Base-by-base conservation (phyloP, 1,140 invertebrate species). In the Tetramorium parvispinum region DNA sequence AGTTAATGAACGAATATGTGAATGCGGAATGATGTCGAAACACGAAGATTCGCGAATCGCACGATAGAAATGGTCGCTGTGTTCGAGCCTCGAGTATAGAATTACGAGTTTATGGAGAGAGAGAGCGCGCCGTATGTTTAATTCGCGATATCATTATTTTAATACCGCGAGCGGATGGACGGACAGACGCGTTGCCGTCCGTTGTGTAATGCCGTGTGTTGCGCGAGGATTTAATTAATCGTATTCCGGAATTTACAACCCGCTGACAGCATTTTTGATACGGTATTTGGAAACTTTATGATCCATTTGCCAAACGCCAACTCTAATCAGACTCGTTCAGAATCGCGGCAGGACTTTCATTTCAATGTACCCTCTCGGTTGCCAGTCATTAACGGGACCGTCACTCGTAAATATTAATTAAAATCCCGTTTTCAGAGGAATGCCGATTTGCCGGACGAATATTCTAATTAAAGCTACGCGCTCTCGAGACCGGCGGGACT, bases 401-500 rank as follows among this genome's bases (percentile, higher is more conserved):
- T 59, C 68, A 59, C 79, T 73, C 79, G 79, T 83, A 83, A 83
- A 83, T 83, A 83, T 83, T 83, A 83, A 83, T 83, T 83, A 83
- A 83, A 83, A 83, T 59, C 66, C 18, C 51, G 49, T 82, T 82
- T 71, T 71, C 78, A 71, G 66, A 57, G 78, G 37, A 57, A 73
- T 46, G 40, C 79, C 79, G 79, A 73, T 83, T 73, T 83, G 68
- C 55, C 68, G 53, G 24, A 24, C 66, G 79, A 83, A 83, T 83
- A 83, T 73, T 73, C 79, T 83, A 75, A 83, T 83, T 83, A 83
- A 83, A 75, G 40, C 18, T 46, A 73, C 53, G 40, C 46, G 79
- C 63, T 49, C 37, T 13, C 63, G 78, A 13, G 61, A 40, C 32
- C 59, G 43, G 49, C 37, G 32, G 8, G 37, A 43, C 8, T 18